These are phyloP conservation scores for Rhadina sibilatrix DNA, from an alignment of 2,113 vertebrate genomes.

Conservation along the genomic window DNA sequence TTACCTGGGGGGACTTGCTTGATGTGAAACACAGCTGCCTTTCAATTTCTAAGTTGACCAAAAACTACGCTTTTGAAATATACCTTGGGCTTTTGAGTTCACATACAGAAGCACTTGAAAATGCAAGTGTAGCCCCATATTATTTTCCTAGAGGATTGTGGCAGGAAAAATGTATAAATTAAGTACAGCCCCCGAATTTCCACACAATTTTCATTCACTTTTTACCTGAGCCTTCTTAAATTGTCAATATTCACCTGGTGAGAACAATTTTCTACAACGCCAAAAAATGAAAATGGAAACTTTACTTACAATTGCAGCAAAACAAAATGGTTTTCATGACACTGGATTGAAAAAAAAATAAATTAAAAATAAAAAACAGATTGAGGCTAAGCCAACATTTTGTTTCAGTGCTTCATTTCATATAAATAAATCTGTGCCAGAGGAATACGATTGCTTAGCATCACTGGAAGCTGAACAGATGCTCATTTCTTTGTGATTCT, in stretches of 20 bases:
- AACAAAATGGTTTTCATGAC: neutral
- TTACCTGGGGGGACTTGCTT: neutral
- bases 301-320: neutral
- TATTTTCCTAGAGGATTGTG: neutral
- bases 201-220: neutral
- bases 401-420: neutral
- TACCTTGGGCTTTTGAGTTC: neutral
- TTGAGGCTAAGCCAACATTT: slow-evolving; percentile 22
- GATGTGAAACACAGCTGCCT: neutral
- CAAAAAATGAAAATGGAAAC: neutral
- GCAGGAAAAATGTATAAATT: neutral
- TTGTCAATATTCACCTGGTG: neutral
- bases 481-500: slow-evolving; percentile 26
- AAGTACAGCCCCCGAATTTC: neutral
- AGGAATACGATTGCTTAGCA: slow-evolving; percentile 21
- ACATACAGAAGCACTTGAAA: neutral
- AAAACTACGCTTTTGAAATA: neutral
- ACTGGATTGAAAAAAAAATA: neutral
- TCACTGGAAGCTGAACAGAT: slow-evolving; percentile 33
- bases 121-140: neutral
- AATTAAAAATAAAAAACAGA: neutral
- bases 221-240: neutral
- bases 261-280: neutral
- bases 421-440: slow-evolving; percentile 39
- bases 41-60: slow-evolving; percentile 9